Evolutionary conservation across 2,113 vertebrate genomes (phyloP).

Genomic region (Lota lota): DNA sequence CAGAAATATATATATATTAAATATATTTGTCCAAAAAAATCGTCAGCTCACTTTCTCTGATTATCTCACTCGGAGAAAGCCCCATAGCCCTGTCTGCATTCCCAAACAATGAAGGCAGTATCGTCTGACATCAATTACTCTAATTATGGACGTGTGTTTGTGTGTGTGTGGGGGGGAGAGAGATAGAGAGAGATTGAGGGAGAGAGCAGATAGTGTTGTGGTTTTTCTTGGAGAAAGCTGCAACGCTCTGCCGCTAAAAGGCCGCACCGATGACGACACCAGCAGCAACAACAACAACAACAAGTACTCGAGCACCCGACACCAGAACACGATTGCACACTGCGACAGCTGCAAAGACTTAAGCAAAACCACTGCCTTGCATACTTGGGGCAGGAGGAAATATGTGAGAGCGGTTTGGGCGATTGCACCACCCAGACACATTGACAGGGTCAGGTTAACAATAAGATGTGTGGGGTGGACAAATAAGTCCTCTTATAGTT

Average conservation of each 20-base stretch:
- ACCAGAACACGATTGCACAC: constrained; percentile 37
- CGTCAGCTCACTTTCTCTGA: constrained; percentile 15
- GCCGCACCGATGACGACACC: constrained; percentile 24
- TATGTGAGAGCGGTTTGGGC: too few relatives aligned
- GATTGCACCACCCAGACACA: too few relatives aligned
- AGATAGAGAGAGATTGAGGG: not conserved
- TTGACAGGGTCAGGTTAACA: too few relatives aligned
- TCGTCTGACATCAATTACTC: constrained; percentile 74
- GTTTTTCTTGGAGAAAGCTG: too few relatives aligned
- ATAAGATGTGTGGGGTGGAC: too few relatives aligned
- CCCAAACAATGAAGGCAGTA: constrained; percentile 75
- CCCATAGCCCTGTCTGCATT: constrained; percentile 66
- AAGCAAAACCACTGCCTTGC: not conserved
- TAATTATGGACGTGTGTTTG: constrained; percentile 72
- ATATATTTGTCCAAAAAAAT: too few relatives aligned
- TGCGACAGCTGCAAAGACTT: constrained; percentile 43
- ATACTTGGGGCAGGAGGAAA: too few relatives aligned
- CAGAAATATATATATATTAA: too few relatives aligned
- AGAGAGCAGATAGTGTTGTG: not conserved
- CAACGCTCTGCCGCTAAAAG: too few relatives aligned
- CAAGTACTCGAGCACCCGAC: constrained; percentile 26
- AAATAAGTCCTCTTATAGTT: too few relatives aligned
- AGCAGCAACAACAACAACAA: constrained; percentile 57
- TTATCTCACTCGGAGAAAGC: constrained; percentile 64
- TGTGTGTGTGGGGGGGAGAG: constrained; percentile 32